Percentiles rank a stretch among this genome's conserved stretches.
Conservation (phyloP, 2,888 invertebrate species). For the Ectropis crepuscularia region DNA sequence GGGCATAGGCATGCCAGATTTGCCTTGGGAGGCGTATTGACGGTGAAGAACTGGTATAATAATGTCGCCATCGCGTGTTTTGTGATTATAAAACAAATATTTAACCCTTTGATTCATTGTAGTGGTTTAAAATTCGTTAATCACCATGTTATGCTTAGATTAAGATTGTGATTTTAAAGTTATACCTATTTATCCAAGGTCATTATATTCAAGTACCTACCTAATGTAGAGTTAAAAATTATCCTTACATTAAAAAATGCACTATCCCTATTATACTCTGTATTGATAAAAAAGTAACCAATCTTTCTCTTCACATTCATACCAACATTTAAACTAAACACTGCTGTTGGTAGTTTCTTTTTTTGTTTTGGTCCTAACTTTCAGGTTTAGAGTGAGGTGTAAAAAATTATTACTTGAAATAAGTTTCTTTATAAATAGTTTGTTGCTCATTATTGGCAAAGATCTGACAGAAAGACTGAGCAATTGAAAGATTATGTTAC, state of each 20-base stretch:
- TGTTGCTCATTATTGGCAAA: conserved; percentile 25
- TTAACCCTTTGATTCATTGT: conserved; percentile 61
- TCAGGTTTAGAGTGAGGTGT: conserved; percentile 13
- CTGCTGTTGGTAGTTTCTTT: conserved; percentile 7
- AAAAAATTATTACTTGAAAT: neutral
- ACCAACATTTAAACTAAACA: conserved; percentile 8
- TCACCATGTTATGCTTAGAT: conserved; percentile 66
- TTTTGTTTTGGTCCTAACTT: conserved; percentile 15
- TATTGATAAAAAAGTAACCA: conserved; percentile 16
- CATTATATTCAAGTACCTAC: conserved; percentile 58
- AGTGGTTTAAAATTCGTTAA: conserved; percentile 66
- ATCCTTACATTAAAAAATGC: conserved; percentile 26
- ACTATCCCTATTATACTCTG: conserved; percentile 17
- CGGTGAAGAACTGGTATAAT: conserved; percentile 18
- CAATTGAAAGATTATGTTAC: conserved; percentile 23
- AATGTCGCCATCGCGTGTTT: conserved; percentile 45
- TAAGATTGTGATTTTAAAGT: conserved; percentile 73
- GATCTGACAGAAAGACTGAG: conserved; percentile 38
- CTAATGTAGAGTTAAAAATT: conserved; percentile 51
- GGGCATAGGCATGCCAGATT: conserved; percentile 4
- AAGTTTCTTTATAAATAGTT: neutral
- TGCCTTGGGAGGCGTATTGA: conserved; percentile 4
- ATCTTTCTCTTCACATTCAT: conserved; percentile 11
- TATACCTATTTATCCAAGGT: conserved; percentile 67
- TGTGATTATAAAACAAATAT: conserved; percentile 56